phyloP scores from a whole-genome alignment of 2,888 invertebrate species.

The Sinohyriopsis cumingii region DNA sequence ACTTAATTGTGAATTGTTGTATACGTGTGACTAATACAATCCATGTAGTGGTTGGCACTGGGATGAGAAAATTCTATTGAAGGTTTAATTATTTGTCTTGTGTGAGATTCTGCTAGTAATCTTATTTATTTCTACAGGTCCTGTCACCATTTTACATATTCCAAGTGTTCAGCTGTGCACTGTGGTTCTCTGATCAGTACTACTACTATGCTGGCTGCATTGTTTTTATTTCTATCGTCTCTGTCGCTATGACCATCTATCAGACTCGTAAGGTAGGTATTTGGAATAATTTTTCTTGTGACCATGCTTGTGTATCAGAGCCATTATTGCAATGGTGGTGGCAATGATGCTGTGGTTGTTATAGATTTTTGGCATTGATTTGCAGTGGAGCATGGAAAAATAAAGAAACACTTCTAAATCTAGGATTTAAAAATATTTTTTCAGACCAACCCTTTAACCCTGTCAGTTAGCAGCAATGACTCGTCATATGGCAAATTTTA shows the following conservation, averaged over 20 bases:
- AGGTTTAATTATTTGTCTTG: not conserved
- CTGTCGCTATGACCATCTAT: conserved; percentile 81
- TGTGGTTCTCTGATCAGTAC: conserved; percentile 93
- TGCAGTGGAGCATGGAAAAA: no score
- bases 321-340: no score
- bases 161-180: conserved; percentile 86
- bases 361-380: no score
- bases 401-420: no score
- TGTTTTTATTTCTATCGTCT: conserved; percentile 83
- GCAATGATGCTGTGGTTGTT: no score
- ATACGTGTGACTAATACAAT: not conserved
- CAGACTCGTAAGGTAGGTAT: conserved; percentile 83
- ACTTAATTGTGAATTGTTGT: no score
- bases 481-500: no score
- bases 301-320: no score
- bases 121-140: conserved; percentile 71
- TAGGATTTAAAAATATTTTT: no score
- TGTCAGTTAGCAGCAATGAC: no score
- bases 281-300: not conserved
- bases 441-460: no score
- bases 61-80: not conserved
- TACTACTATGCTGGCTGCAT: conserved; percentile 93
- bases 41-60: not conserved
- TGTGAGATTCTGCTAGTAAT: not conserved
- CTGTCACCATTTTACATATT: conserved; percentile 97